phyloP scores from a whole-genome alignment of 2,797 vertebrate species.

The Vultur gryphus region DNA sequence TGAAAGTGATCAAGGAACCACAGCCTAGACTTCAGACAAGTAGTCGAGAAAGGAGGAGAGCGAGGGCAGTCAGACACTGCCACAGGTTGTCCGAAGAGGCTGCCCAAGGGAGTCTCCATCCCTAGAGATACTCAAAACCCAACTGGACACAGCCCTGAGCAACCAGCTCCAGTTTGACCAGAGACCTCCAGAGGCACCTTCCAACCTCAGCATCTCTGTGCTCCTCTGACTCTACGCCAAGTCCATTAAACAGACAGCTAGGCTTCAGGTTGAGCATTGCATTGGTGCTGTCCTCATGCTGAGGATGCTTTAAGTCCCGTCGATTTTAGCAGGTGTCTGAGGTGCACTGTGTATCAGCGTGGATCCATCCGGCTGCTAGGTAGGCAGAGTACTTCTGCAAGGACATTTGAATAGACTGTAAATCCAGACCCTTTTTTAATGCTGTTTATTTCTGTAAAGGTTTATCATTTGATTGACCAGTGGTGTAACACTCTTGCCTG shows the following conservation, averaged over 20 bases:
- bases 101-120: neutral
- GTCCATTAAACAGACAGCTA: accelerated
- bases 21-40: neutral
- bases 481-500: neutral
- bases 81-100: neutral
- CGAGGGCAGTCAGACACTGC: neutral
- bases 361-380: neutral
- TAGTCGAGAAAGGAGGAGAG: neutral
- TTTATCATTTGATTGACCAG: neutral
- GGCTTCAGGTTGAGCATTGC: accelerated
- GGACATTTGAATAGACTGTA: neutral
- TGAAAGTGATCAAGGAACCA: neutral
- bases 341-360: accelerated
- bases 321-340: neutral
- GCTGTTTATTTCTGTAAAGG: neutral
- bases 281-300: accelerated
- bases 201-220: neutral
- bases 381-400: neutral
- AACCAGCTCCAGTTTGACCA: neutral
- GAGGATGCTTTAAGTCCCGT: neutral
- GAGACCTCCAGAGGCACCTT: neutral
- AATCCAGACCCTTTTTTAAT: neutral
- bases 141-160: neutral
- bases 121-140: neutral
- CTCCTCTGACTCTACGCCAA: too few species aligned